Conservation (phyloP, 2,113 vertebrate species). For the Paramormyrops kingsleyae region DNA sequence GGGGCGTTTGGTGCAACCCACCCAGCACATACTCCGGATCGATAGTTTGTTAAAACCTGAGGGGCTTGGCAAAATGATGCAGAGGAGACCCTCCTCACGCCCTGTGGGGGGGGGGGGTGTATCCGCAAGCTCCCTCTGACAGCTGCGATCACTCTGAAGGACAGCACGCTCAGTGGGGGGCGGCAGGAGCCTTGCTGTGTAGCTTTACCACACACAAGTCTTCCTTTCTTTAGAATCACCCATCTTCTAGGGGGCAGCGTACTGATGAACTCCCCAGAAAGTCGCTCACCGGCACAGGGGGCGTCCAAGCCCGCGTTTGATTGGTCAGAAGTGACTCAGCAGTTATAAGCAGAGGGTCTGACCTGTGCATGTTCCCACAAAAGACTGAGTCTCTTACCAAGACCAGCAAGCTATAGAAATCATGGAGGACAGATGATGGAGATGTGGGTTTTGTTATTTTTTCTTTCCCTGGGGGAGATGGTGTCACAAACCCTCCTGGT, state of each 20-base stretch:
- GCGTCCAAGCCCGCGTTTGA: neutral
- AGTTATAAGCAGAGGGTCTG: neutral
- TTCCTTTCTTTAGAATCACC: neutral
- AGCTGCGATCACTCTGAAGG: constrained; percentile 50
- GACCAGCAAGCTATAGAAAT: neutral
- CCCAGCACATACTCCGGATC: constrained; percentile 44
- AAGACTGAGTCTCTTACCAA: neutral
- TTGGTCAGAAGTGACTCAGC: neutral
- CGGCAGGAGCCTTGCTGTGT: constrained; percentile 41
- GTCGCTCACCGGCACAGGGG: neutral
- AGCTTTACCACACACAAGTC: neutral
- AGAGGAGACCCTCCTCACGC: constrained; percentile 34
- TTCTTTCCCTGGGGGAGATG: neutral
- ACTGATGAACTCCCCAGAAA: neutral
- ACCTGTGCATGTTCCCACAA: neutral
- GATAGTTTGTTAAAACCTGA: constrained; percentile 67
- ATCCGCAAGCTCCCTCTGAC: constrained; percentile 45
- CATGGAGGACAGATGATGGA: neutral
- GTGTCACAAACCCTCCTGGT: neutral
- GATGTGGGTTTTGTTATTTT: neutral
- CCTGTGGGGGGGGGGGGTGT: constrained; percentile 41
- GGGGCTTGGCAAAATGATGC: constrained; percentile 50
- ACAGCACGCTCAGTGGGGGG: constrained; percentile 41
- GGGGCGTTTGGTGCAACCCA: neutral
- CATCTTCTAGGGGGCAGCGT: neutral